Percentiles rank a stretch among this genome's conserved stretches.
These are phyloP conservation scores for Astyanax mexicanus DNA, from an alignment of 2,797 vertebrate genomes.

Conservation along the genomic window DNA sequence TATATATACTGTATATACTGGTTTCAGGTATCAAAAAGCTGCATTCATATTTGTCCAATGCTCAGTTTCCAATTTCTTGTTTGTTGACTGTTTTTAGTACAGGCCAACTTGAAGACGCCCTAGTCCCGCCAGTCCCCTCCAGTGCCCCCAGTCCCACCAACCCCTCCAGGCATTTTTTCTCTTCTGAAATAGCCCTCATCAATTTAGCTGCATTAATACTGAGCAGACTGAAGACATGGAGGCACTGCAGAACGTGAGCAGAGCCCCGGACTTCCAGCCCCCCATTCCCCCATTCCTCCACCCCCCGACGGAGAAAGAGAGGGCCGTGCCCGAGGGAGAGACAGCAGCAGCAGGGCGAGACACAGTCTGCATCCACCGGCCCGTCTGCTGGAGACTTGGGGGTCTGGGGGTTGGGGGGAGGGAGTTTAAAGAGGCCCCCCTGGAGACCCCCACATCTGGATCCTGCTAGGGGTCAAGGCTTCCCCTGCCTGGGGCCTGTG, in stretches of 20 bases:
- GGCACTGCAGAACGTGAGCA: slow-evolving; percentile 77
- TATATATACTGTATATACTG: too few relatives aligned
- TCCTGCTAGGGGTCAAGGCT: slow-evolving; percentile 98
- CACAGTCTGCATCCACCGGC: slow-evolving; percentile 75
- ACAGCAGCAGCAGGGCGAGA: slow-evolving; percentile 70
- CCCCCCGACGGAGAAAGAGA: slow-evolving; percentile 54
- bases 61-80: background rate
- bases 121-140: too few relatives aligned
- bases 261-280: slow-evolving; percentile 59
- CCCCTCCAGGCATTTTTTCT: slow-evolving; percentile 64
- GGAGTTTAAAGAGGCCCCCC: slow-evolving; percentile 80
- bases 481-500: slow-evolving; percentile 95
- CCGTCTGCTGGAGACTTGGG: slow-evolving; percentile 81
- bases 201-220: slow-evolving; percentile 75
- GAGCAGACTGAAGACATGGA: slow-evolving; percentile 74
- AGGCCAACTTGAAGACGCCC: background rate
- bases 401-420: slow-evolving; percentile 63
- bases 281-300: slow-evolving; percentile 43
- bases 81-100: background rate
- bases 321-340: slow-evolving; percentile 70
- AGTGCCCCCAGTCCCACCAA: too few relatives aligned
- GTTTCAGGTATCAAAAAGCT: too few relatives aligned
- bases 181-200: slow-evolving; percentile 86
- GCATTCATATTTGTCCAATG: background rate
- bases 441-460: slow-evolving; percentile 97